phyloP scores from a whole-genome alignment of 2,888 invertebrate genomes.

The Mythimna albipuncta region DNA sequence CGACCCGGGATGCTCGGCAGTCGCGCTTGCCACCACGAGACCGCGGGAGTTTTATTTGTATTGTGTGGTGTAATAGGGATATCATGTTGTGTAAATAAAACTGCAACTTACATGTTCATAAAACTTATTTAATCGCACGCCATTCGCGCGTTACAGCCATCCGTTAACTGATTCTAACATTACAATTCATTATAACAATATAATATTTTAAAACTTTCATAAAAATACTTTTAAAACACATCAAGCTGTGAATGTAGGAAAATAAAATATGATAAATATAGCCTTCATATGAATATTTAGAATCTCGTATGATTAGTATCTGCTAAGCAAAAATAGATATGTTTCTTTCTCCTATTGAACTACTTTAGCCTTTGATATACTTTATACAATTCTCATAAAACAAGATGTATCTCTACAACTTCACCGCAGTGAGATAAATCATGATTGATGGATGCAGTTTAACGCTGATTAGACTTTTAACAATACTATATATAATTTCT shows the following conservation, averaged over 20 bases:
- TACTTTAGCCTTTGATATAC: constrained; percentile 35
- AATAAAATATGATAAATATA: constrained; percentile 50
- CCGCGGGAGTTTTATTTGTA: not conserved
- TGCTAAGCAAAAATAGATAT: constrained; percentile 53
- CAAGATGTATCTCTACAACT: constrained; percentile 22
- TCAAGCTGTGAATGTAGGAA: constrained; percentile 60
- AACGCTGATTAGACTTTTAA: constrained; percentile 9
- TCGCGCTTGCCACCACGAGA: too few relatives aligned
- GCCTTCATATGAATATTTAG: constrained; percentile 5
- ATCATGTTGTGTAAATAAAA: constrained; percentile 52
- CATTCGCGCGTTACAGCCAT: constrained; percentile 72
- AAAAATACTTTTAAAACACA: constrained; percentile 66
- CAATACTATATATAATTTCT: constrained; percentile 34
- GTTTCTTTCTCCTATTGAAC: constrained; percentile 44
- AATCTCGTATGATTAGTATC: constrained; percentile 7
- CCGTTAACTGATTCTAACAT: constrained; percentile 60
- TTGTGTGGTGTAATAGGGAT: not conserved
- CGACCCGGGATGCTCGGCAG: too few relatives aligned
- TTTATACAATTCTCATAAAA: constrained; percentile 51
- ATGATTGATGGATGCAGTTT: constrained; percentile 19
- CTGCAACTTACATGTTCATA: constrained; percentile 62
- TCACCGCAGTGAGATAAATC: constrained; percentile 47
- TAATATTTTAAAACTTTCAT: constrained; percentile 61
- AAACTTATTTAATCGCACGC: constrained; percentile 75
- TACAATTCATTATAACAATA: constrained; percentile 55